These are phyloP conservation scores for Ditylenchus dipsaci DNA, from an alignment of 1,140 invertebrate genomes.

Conservation along the genomic window DNA sequence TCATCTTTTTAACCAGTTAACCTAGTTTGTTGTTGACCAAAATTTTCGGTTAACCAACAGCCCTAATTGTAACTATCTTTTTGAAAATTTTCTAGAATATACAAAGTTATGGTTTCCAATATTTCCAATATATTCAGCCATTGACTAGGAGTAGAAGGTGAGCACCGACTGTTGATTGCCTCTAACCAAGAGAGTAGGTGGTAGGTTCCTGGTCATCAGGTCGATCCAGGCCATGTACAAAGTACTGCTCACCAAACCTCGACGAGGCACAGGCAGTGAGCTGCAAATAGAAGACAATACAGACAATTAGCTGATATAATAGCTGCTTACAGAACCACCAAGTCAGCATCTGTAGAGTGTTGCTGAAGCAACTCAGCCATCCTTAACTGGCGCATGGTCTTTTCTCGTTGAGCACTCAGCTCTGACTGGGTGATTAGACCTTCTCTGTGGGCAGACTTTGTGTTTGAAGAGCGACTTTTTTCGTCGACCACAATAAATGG, in stretches of 20 bases:
- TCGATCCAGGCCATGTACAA: constrained; percentile 64
- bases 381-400: constrained; percentile 17
- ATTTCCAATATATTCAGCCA: too few species aligned
- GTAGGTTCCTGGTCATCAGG: constrained; percentile 60
- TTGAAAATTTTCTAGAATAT: too few species aligned
- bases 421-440: constrained; percentile 6
- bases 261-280: constrained; percentile 62
- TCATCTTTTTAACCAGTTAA: too few species aligned
- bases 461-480: neutral
- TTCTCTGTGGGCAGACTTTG: neutral
- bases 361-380: neutral
- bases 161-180: constrained; percentile 63
- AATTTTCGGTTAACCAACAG: too few species aligned
- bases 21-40: too few species aligned
- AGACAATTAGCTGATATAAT: neutral
- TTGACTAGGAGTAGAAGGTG: constrained; percentile 62
- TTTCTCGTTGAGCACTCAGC: constrained; percentile 3
- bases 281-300: constrained; percentile 13
- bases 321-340: neutral
- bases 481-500: neutral
- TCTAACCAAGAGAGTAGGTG: constrained; percentile 62
- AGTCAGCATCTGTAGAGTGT: neutral
- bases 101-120: neutral
- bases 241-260: constrained; percentile 59
- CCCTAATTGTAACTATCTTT: too few species aligned